These are phyloP conservation scores for Lepidocyrtinus sp. DNA, from an alignment of 2,888 invertebrate species.

Conservation along the genomic window DNA sequence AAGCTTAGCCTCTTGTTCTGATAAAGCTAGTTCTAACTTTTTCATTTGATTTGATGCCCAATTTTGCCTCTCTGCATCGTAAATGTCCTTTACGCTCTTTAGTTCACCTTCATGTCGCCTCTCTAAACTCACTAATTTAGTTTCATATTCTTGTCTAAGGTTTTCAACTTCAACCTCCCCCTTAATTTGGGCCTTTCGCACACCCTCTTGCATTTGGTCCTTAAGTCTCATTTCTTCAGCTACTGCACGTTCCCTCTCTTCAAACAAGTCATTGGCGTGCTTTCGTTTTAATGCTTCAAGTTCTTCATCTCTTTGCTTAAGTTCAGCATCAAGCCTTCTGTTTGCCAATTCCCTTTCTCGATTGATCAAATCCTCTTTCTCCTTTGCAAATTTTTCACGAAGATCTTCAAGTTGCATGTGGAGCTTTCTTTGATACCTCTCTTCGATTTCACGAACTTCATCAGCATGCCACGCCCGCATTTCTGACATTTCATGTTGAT, in stretches of 20 bases:
- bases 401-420: conserved; percentile 78
- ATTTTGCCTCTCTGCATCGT: conserved; percentile 78
- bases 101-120: conserved; percentile 73
- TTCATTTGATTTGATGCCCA: conserved; percentile 78
- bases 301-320: conserved; percentile 60
- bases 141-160: conserved; percentile 73
- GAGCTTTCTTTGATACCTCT: conserved; percentile 77
- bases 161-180: conserved; percentile 65
- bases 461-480: conserved; percentile 80
- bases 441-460: conserved; percentile 79
- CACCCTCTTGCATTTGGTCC: conserved; percentile 62
- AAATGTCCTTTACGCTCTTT: conserved; percentile 77
- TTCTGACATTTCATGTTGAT: conserved; percentile 80
- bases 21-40: conserved; percentile 77
- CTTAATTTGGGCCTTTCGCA: conserved; percentile 66
- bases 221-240: conserved; percentile 63
- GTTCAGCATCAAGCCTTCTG: conserved; percentile 57
- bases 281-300: conserved; percentile 61
- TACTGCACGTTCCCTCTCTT: conserved; percentile 62
- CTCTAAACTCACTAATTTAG: conserved; percentile 74
- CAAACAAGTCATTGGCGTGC: conserved; percentile 62
- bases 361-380: conserved; percentile 76
- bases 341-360: conserved; percentile 60
- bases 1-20: conserved; percentile 80
- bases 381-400: conserved; percentile 77